Base-by-base conservation (phyloP, 1,140 invertebrate genomes). In the Pseudobourletiella spinata region DNA sequence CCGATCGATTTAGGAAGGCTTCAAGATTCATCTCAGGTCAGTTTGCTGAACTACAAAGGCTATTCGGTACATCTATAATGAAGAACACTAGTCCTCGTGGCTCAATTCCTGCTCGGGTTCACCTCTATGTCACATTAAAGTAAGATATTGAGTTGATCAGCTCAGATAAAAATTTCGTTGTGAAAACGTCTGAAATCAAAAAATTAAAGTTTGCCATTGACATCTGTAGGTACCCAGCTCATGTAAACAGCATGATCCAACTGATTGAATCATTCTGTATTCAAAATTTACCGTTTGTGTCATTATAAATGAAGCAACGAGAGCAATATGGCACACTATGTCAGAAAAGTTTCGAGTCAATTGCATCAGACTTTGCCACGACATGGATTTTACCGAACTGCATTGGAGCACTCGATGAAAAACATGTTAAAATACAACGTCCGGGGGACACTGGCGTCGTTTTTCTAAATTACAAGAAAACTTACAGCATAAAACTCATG, bases 401-500 rank as follows among this genome's bases (percentile, higher is more conserved):
- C 54, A 14, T 71, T 29, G 73, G 70, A 14, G 70, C 70, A 15
- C 51, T 76, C 3, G 73, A 75, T 63, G 71, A 72, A 2, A 76
- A 74, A 44, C 74, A 76, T 46, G 39, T 75, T 8, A 25, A 51
- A 8, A 71, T 75, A 16, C 16, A 54, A 55, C 25, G 24, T 2
- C 70, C 72, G 4, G 1, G 14, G 11, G 58, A 58, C 8, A 60
- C 66, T 29, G 71, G 74, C 20, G 51, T 64, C 18, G 15, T 35
- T 18, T 76, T 57, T 61, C 69, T 63, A 22, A 76, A 75, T 59
- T 73, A 75, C 43, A 75, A 75, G 35, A 16, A 50, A 3, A 43
- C 72, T 8, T 60, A 73, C 22, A 71, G 64, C 2, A 75, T 72
- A 2, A 62, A 42, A 24, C 20, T 64, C 16, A 43, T 39, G 28